Base-by-base conservation (phyloP, 2,113 vertebrate genomes). In the Isurus oxyrinchus region DNA sequence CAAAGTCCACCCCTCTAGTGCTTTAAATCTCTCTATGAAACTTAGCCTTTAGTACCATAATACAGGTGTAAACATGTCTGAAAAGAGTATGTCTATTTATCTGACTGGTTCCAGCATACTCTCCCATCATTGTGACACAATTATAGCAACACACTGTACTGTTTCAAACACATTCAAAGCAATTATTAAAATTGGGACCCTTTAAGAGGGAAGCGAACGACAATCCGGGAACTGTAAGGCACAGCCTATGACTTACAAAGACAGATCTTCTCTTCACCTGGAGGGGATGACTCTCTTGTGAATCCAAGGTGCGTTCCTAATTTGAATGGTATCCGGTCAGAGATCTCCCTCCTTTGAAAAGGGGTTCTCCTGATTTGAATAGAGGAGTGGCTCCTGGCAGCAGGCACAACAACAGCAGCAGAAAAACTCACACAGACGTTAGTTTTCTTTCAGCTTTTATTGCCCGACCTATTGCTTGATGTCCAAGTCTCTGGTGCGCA, bases 391-490 rank as follows among this genome's bases (percentile, higher is more conserved):
- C 53, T 93, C 90, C 59, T 94, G 40, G 35, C 90, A 53, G 66
- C 3, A 72, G 66, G 44, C 23, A 49, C 94, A 27, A 40, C 67
- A 72, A n/a, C 66, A 95, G 25, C 3, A 44, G 44, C 53, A 69
- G 44, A 95, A 95, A 95, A 76, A 95, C 67, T 72, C 66, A 95
- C 94, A 69, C 23, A 95, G 94, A 72, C 27, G 94, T 63, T 63
- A 63, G n/a, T 94, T 94, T 94, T 94, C 90, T 94, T 59, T 94
- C 90, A 94, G 59, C 90, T 95, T 95, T 95, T 95, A 95, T 95
- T 72, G 66, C 40, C 94, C 44, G 94, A 55, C 67, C 49, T 55
- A 95, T 55, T 72, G 94, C 67, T 95, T 95, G 67, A 31, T 72
- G 44, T 95, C 94, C 94, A 76, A 95, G 94, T 95, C 94, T 44